Base-by-base conservation (phyloP, 2,888 invertebrate species). In the Plebejus argus region DNA sequence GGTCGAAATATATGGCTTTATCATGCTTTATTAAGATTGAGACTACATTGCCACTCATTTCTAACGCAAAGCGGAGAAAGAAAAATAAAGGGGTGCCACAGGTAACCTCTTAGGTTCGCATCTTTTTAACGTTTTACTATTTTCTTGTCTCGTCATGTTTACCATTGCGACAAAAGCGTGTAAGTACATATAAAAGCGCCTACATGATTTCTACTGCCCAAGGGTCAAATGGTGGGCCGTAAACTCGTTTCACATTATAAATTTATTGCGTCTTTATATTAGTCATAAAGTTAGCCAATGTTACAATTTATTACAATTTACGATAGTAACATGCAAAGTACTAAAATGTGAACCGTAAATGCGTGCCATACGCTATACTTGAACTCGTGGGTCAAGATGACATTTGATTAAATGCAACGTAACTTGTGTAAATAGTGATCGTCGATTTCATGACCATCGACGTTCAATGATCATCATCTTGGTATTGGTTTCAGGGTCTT, bases 281-380 rank as follows among this genome's bases (percentile, higher is more conserved):
- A 10, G 53, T 56, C n/a, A 75, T 53, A 56, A 75, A 75, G 23
- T 53, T 75, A 75, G 75, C 56, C 33, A 75, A 75, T 75, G 75
- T 56, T 56, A 56, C 28, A 75, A 75, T 53, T 56, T 75, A 75
- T 75, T 53, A 56, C n/a, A 15, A 66, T 66, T 75, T 53, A 56
- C n/a, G 28, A 66, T 66, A 66, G 66, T 66, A 66, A 66, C 12
- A 66, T 66, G 66, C 28, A 23, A 61, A 66, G 66, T 6, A 66
- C 28, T 33, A 66, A 5, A 28, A 66, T 33, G 66, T 66, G 18
- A 53, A 18, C 53, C 53, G 66, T 66, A 15, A 66, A 66, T 66
- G 66, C 28, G 66, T 66, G 66, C 28, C 18, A 66, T 66, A 66
- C 66, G 66, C 28, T 6, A 66, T 66, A 66, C 66, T 66, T 66